A percentile compares a stretch with the other conserved stretches of the same genome.
Evolutionary conservation across 2,113 vertebrate genomes (phyloP).

Genomic region (Thomomys bottae): DNA sequence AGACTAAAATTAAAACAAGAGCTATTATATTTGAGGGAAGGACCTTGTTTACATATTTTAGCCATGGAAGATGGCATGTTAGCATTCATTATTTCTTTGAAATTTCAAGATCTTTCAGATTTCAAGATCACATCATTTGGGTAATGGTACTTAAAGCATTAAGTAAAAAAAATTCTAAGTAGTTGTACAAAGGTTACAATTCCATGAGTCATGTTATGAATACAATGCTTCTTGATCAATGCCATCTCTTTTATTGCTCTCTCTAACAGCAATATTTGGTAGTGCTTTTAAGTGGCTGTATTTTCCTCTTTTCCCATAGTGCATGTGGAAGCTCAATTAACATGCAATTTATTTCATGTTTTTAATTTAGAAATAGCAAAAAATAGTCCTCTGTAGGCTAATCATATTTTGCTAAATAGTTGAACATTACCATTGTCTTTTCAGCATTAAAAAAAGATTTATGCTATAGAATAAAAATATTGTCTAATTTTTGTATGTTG

Average conservation of each 20-base stretch:
- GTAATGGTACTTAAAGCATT: background rate
- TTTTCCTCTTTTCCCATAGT: background rate
- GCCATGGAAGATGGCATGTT: background rate
- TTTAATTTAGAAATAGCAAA: slow-evolving; percentile 43
- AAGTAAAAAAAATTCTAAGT: too few species aligned
- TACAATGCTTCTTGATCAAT: background rate
- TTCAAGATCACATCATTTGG: slow-evolving; percentile 10
- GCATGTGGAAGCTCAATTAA: background rate
- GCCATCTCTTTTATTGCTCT: too few species aligned
- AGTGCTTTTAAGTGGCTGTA: background rate
- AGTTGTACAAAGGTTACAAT: too few species aligned
- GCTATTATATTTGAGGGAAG: background rate
- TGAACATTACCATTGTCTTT: slow-evolving; percentile 7
- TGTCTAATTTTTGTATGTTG: background rate
- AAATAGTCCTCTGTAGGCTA: slow-evolving; percentile 30
- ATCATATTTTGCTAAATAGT: background rate
- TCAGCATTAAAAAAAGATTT: background rate
- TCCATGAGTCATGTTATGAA: too few species aligned
- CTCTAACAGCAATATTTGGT: too few species aligned
- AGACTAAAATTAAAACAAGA: slow-evolving; percentile 8
- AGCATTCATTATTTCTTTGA: slow-evolving; percentile 17
- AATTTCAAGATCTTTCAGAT: slow-evolving; percentile 45
- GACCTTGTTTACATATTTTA: slow-evolving; percentile 2
- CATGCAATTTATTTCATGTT: background rate
- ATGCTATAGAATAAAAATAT: background rate